Conservation (phyloP, 2,888 invertebrate genomes). For the Lithophane leautieri region DNA sequence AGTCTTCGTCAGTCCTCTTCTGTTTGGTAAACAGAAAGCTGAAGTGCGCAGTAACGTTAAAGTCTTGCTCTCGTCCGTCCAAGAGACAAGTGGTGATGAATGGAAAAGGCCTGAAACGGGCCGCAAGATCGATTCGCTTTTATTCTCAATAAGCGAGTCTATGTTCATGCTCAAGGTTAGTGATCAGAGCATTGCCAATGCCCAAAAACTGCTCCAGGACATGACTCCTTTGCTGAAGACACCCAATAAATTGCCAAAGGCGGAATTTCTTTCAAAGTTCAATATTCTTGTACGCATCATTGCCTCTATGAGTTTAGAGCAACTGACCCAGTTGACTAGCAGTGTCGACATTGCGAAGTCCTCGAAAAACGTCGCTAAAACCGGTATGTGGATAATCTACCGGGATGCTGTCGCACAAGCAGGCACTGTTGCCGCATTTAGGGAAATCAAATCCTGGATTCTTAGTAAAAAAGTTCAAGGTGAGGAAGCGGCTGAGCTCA, state of each 20-base stretch:
- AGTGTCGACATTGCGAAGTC: constrained; percentile 85
- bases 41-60: constrained; percentile 91
- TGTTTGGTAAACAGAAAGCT: constrained; percentile 91
- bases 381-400: constrained; percentile 90
- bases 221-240: constrained; percentile 91
- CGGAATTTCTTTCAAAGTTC: constrained; percentile 92
- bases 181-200: constrained; percentile 82
- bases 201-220: constrained; percentile 86
- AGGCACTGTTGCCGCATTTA: constrained; percentile 92
- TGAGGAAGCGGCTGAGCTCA: constrained; percentile 91
- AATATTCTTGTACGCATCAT: constrained; percentile 90
- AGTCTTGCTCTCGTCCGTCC: constrained; percentile 83
- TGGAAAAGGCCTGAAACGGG: constrained; percentile 82
- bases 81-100: constrained; percentile 77
- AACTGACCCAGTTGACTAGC: constrained; percentile 89
- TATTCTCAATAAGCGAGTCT: constrained; percentile 86
- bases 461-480: constrained; percentile 86
- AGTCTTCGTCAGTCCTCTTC: constrained; percentile 90
- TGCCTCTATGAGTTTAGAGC: constrained; percentile 90
- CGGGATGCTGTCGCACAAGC: constrained; percentile 92
- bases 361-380: constrained; percentile 80
- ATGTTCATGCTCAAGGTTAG: constrained; percentile 53
- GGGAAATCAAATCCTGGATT: constrained; percentile 91
- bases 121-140: constrained; percentile 86
- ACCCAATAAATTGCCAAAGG: constrained; percentile 89